Evolutionary conservation across 2,797 vertebrate species (phyloP).

Genomic region (Hirundo rustica): DNA sequence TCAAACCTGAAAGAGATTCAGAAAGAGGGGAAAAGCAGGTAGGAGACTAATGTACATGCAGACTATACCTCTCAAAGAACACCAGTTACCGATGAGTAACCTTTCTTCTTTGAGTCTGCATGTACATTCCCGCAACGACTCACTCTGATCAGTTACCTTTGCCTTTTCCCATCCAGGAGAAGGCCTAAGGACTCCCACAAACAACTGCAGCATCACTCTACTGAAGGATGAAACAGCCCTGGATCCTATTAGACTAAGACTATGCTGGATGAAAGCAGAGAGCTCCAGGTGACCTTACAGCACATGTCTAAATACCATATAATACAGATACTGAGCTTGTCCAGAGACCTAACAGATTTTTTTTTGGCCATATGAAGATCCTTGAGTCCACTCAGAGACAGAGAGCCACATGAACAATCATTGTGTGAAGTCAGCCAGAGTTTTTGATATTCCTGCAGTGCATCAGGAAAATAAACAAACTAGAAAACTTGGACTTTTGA

Average conservation of each 20-base stretch:
- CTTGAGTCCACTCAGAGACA: background rate
- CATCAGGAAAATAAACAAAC: background rate
- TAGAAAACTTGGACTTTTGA: background rate
- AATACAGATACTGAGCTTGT: background rate
- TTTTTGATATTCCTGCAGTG: background rate
- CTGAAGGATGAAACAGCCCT: slow-evolving; percentile 15
- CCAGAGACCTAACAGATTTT: background rate
- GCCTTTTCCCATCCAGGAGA: slow-evolving; percentile 18
- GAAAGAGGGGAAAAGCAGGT: slow-evolving; percentile 70
- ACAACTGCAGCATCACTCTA: background rate
- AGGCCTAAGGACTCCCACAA: background rate
- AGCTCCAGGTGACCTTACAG: background rate
- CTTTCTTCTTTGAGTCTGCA: slow-evolving; percentile 71
- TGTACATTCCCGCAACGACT: slow-evolving; percentile 31
- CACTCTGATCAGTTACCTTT: slow-evolving; percentile 8
- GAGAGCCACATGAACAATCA: background rate
- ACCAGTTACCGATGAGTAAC: slow-evolving; percentile 68
- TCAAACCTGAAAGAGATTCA: slow-evolving; percentile 71
- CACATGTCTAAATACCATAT: background rate
- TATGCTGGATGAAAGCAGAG: background rate
- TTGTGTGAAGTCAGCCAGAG: background rate
- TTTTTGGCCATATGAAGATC: background rate
- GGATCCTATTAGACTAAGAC: background rate
- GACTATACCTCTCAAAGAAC: slow-evolving; percentile 61
- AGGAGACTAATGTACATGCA: slow-evolving; percentile 69